Base-by-base conservation (phyloP, 2,113 vertebrate genomes). In the Cygnus buccinator region DNA sequence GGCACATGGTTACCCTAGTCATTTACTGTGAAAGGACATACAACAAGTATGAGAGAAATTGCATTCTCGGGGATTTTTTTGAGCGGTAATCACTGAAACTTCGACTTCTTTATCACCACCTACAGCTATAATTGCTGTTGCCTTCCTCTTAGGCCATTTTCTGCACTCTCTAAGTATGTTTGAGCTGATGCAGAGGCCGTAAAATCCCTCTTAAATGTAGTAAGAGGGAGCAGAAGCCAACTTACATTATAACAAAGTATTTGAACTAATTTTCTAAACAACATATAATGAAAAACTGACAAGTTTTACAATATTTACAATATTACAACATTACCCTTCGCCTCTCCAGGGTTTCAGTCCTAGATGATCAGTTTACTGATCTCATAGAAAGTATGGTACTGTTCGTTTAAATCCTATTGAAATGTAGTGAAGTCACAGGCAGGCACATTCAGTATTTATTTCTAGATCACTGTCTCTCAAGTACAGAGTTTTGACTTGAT, bases 321-420 rank as follows among this genome's bases (percentile, higher is more conserved):
- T 5, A 50, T 13, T 19, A 7, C 2, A 59, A 50, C 5, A 4
- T 4, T 61, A 12, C 13, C 68, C 21, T 59, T 65, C 44, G 15
- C 10, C 71, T 33, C 72, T 67, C 44, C 2, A 9, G 44, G n/a
- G 10, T 46, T 46, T 54, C n/a, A 73, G 23, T 2, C 41, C 35
- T 21, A 26, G 33, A 13, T 62, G 68, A 75, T 66, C 44, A 74
- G 31, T 41, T 77, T 23, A 10, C 57, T 23, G 19, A 74, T 39
- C 11, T 77, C 44, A 26, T 0, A 22, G 4, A 59, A 43, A 59
- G 12, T 1, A 0, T 6, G 37, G 21, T 23, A 13, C 8, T 46
- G 25, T 9, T 77, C 39, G 8, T 11, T 88, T 16, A 33, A 66
- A 31, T 9, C 41, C 23, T 22, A 50, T 23, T 50, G 10, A 18